These are phyloP conservation scores for Amazona ochrocephala DNA, from an alignment of 2,797 vertebrate species.

Conservation along the genomic window DNA sequence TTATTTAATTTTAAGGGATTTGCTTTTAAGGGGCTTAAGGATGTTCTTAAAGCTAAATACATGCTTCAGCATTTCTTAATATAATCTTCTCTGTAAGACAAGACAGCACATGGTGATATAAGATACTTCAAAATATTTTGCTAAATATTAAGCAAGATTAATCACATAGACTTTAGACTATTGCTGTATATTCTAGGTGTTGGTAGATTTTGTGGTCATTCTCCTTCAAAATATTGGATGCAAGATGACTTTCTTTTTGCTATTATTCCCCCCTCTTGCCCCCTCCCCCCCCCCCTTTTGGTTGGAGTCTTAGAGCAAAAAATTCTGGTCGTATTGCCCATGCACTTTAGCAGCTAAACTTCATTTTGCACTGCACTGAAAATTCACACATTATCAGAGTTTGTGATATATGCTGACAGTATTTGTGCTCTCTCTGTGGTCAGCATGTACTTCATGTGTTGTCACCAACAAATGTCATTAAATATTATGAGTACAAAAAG, in stretches of 20 bases:
- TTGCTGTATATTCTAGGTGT: neutral
- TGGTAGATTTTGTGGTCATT: neutral
- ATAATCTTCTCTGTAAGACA: neutral
- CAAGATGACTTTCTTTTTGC: neutral
- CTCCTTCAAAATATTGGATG: neutral
- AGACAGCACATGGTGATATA: neutral
- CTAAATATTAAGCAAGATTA: neutral
- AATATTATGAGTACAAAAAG: neutral
- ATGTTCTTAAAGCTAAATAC: neutral
- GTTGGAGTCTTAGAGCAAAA: neutral
- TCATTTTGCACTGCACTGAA: neutral
- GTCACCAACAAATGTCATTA: neutral
- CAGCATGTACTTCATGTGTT: neutral
- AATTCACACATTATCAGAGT: fast-evolving
- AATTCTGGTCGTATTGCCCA: neutral
- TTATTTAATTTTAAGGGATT: neutral
- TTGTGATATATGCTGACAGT: fast-evolving
- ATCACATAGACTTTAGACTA: neutral
- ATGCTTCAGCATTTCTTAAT: neutral
- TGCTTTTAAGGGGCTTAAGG: neutral
- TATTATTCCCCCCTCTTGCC: neutral
- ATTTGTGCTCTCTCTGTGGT: neutral
- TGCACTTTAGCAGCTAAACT: neutral
- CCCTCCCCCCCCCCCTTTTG: neutral
- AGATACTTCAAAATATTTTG: neutral